Base-by-base conservation (phyloP, 2,797 vertebrate species). In the Champsocephalus esox region DNA sequence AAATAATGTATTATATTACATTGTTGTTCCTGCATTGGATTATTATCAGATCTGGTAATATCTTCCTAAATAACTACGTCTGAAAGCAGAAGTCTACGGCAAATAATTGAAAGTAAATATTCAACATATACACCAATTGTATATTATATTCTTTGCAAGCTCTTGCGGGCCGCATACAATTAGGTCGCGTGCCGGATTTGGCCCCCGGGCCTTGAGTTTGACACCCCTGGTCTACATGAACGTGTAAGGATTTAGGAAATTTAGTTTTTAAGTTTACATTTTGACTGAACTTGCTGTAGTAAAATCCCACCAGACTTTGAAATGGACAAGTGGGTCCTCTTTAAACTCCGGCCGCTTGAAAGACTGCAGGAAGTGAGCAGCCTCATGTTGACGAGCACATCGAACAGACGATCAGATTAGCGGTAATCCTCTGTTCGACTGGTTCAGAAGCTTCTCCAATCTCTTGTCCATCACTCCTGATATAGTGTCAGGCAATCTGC, bases 371-470 rank as follows among this genome's bases (percentile, higher is more conserved):
- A 88, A 87, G 66, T 76, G 64, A 84, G 75, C 64, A 57, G 80
- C 84, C 85, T 83, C 84, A 86, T 87, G 89, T 86, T 88, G 85
- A 85, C 81, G 80, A 82, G 75, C 59, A 89, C 84, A 90, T 83
- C 84, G 87, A 92, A 87, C 84, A 90, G 84, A 84, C 88, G 85
- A 88, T 92, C 82, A 92, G 88, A 91, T 93, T 89, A 93, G 87
- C 86, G 81, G 72, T 92, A 93, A 92, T 93, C 87, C 87, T 85
- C 63, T 79, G 75, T 87, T 83, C 13, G 38, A 82, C 67, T 87
- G 77, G 80, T 85, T 80, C 72, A 87, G 86, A 87, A 83, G 73
- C 85, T 71, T 60, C 77, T 83, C 62, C 82, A 83, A 86, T 90
- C 81, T 87, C 81, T 70, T 70, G 66, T 81, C 78, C 65, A 67